Evolutionary conservation across 2,797 vertebrate genomes (phyloP).

Genomic region (Argya squamiceps): DNA sequence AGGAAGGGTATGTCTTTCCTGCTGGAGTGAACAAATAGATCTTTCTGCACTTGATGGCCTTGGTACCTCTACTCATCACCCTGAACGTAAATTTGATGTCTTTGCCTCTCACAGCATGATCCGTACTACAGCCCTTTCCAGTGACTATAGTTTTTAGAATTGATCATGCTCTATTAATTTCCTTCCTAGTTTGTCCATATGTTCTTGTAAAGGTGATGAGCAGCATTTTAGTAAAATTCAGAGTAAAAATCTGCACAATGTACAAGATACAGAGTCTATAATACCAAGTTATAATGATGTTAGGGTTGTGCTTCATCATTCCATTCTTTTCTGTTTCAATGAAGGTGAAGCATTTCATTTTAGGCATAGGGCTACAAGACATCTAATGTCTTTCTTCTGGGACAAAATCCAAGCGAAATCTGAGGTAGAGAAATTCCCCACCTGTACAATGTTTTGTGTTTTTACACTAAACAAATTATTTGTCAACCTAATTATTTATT

Average conservation of each 20-base stretch:
- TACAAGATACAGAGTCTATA: background rate
- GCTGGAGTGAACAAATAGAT: background rate
- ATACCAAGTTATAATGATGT: background rate
- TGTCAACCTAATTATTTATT: background rate
- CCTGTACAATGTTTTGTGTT: background rate
- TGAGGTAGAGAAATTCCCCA: background rate
- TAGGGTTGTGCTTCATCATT: background rate
- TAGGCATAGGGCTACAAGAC: background rate
- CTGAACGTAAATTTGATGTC: background rate
- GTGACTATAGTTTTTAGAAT: background rate
- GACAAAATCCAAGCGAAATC: background rate
- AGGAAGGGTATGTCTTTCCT: background rate
- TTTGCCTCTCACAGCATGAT: background rate
- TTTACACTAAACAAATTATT: background rate
- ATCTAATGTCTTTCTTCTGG: background rate
- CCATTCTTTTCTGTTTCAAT: background rate
- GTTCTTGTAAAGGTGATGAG: background rate
- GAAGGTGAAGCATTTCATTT: background rate
- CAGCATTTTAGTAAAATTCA: background rate
- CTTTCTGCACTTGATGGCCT: background rate
- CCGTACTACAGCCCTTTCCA: background rate
- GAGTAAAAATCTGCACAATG: background rate
- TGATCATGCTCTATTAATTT: background rate
- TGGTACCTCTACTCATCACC: background rate
- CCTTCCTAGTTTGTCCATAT: background rate